Conservation (phyloP, 35 echinoderm and acorn worm species). For the Lytechinus variegatus region DNA sequence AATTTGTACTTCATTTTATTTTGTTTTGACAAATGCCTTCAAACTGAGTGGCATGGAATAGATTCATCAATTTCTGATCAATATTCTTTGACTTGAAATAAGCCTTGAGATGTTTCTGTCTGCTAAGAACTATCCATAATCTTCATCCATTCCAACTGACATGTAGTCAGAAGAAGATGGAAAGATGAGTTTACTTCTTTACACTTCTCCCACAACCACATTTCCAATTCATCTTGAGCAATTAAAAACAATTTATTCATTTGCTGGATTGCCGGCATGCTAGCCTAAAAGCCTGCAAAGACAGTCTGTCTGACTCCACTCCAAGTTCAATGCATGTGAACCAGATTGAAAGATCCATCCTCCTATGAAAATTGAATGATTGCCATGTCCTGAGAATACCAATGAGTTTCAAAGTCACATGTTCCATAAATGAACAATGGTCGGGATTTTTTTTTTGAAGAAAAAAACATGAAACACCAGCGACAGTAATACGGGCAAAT, state of each 20-base stretch:
- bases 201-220: neutral
- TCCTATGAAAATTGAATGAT: neutral
- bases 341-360: neutral
- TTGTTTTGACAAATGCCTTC: too few species aligned
- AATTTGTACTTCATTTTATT: too few species aligned
- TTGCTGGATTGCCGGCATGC: neutral
- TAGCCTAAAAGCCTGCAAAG: neutral
- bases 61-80: too few species aligned
- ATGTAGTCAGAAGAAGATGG: neutral
- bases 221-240: neutral
- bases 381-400: neutral
- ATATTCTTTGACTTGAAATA: too few species aligned
- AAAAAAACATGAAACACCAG: neutral
- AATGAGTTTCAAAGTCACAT: neutral
- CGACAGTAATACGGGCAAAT: neutral
- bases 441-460: neutral
- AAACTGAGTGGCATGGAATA: too few species aligned
- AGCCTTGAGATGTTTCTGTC: too few species aligned
- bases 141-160: too few species aligned
- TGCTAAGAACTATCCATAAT: too few species aligned
- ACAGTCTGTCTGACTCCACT: neutral
- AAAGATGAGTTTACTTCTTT: neutral
- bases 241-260: conserved; percentile 8
- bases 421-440: neutral
- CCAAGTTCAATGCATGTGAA: neutral